phyloP scores from a whole-genome alignment of 1,140 invertebrate species.

The Eupristina koningsbergeri region DNA sequence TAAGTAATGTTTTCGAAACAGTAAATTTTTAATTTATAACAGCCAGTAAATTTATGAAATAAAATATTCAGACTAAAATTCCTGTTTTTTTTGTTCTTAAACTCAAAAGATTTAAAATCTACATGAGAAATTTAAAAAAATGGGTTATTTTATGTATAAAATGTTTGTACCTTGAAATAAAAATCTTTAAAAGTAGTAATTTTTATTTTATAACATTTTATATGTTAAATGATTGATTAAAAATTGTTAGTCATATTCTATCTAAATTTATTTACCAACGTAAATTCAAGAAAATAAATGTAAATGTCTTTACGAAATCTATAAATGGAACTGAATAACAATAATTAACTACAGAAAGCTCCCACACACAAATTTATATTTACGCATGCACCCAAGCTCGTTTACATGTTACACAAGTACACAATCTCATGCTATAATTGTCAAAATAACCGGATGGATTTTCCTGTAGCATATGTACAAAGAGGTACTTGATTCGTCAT shows the following conservation, averaged over 20 bases:
- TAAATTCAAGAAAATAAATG: not conserved
- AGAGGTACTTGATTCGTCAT: conserved; percentile 18
- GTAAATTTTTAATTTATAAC: too few species aligned
- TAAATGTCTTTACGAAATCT: not conserved
- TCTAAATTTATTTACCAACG: not conserved
- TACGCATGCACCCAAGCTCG: not conserved
- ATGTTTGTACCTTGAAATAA: too few species aligned
- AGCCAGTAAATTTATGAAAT: too few species aligned
- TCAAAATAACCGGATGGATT: not conserved
- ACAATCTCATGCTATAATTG: conserved; percentile 21
- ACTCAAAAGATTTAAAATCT: too few species aligned
- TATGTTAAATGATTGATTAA: not conserved
- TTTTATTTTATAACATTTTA: not conserved
- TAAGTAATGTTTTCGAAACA: too few species aligned
- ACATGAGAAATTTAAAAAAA: too few species aligned
- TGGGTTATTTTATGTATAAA: too few species aligned
- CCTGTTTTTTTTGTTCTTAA: too few species aligned
- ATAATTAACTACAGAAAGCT: not conserved
- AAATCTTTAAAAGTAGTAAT: too few species aligned
- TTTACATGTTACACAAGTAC: not conserved
- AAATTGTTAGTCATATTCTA: not conserved
- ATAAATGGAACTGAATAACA: not conserved
- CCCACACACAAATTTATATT: not conserved
- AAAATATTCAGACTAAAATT: too few species aligned
- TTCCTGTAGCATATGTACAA: not conserved